Evolutionary conservation across 2,797 vertebrate species (phyloP), one percentile per base, ranked within the genome.

Genomic region (Cryptoblepharus egeriae): DNA sequence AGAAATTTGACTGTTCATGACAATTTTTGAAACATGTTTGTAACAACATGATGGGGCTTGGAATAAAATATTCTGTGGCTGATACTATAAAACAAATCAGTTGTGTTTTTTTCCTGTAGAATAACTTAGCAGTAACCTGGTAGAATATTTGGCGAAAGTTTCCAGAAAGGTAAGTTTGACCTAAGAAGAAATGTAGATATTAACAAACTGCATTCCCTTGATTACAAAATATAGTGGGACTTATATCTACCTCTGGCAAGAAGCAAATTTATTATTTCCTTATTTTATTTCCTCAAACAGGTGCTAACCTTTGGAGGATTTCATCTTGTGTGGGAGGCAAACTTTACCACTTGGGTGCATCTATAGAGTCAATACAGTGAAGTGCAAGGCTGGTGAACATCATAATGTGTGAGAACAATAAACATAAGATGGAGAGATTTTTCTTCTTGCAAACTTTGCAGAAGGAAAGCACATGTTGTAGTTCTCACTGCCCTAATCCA

Each of bases 51-150:
- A 92, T 89, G 73, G 82, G 90, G 92, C 92, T 93, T 94, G 90
- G 93, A 96, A 96, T 96, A 96, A 96, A 96, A 90, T 80, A 87
- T 93, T 93, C 75, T 94, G 69, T 92, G 90, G 88, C 75, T 93
- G 93, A 91, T 91, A 90, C 87, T 89, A 80, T 91, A 91, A 37
- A 0, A 1, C 26, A 3, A 55, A 13, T 87, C 39, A 77, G 26
- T 67, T 88, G 0, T 89, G 6, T 91, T 80, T 91, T 80, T 88
- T 89, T 81, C 42, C 37, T 49, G 7, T 10, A 39, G 20, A 13
- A 63, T 4, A 49, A 52, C n/a, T 45, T 45, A 45, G 39, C 35
- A 73, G 79, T 49, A 24, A 12, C 32, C 3, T 64, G 20, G 4
- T 65, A 65, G 12, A 13, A 49, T 42, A 42, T 9, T 42, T 42